These are phyloP conservation scores for Centropus bengalensis DNA, from an alignment of 2,113 vertebrate species.

Conservation along the genomic window DNA sequence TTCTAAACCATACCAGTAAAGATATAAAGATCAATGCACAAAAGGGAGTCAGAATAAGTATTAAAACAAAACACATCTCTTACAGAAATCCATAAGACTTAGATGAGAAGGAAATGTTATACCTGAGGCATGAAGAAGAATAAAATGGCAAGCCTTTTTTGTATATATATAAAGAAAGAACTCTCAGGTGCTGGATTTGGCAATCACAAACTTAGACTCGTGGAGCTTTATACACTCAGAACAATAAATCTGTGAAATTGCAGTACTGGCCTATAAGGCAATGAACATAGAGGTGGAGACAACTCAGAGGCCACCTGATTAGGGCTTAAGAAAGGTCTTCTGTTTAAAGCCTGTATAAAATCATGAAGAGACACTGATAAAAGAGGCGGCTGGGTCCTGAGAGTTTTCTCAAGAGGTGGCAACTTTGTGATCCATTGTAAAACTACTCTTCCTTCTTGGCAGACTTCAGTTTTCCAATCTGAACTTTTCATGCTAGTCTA, in stretches of 20 bases:
- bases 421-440: background rate
- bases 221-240: background rate
- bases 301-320: background rate
- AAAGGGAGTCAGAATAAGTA: slow-evolving; percentile 40
- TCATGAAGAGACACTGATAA: rapidly evolving
- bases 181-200: background rate
- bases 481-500: background rate
- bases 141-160: background rate
- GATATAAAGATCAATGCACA: slow-evolving; percentile 51
- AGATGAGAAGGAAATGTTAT: slow-evolving; percentile 31
- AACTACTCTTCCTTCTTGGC: background rate
- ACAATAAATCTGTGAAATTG: slow-evolving; percentile 3
- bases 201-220: background rate
- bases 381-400: background rate
- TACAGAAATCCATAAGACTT: slow-evolving; percentile 49
- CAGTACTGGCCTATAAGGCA: background rate
- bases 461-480: background rate
- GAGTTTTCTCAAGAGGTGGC: background rate
- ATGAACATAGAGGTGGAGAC: background rate
- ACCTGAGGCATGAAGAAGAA: slow-evolving; percentile 48
- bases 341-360: background rate
- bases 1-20: background rate
- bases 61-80: slow-evolving; percentile 50
- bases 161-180: background rate
- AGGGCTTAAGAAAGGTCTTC: background rate